phyloP scores from a whole-genome alignment of 2,888 invertebrate genomes.

The Linnaemya vulpina region DNA sequence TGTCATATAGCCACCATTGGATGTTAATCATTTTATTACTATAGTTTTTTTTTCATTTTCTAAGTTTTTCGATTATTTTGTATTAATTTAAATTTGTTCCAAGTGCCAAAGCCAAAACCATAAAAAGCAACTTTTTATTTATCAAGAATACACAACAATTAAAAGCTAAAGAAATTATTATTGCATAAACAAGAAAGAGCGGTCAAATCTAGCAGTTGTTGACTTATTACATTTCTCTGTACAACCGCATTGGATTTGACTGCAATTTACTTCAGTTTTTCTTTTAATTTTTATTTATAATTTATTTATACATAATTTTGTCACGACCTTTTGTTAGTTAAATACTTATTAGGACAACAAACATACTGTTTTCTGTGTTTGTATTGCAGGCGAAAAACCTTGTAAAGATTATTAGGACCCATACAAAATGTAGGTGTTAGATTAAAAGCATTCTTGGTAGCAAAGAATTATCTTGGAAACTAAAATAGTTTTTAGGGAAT shows the following conservation, averaged over 20 bases:
- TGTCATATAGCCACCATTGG: slow-evolving; percentile 58
- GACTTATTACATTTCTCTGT: background rate
- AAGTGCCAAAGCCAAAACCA: slow-evolving; percentile 68
- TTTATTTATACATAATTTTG: slow-evolving; percentile 27
- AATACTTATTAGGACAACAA: slow-evolving; percentile 24
- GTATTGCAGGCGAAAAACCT: background rate
- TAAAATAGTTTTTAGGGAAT: too few relatives aligned
- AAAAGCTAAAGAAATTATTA: slow-evolving; percentile 31
- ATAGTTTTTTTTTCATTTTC: slow-evolving; percentile 21
- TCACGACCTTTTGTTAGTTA: slow-evolving; percentile 1
- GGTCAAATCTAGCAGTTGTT: background rate
- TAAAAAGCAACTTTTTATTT: slow-evolving; percentile 49
- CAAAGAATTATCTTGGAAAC: too few relatives aligned
- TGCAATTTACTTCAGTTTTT: background rate
- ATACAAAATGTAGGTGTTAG: too few relatives aligned
- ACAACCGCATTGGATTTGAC: slow-evolving; percentile 1
- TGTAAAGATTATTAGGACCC: too few relatives aligned
- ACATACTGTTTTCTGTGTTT: slow-evolving; percentile 56
- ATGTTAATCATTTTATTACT: slow-evolving; percentile 25
- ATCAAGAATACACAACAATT: slow-evolving; percentile 22
- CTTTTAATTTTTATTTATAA: background rate
- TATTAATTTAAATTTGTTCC: slow-evolving; percentile 72
- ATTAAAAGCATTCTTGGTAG: too few relatives aligned
- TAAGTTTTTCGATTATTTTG: slow-evolving; percentile 61
- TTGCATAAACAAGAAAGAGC: background rate